Percentiles rank a stretch among this genome's conserved stretches.
phyloP scores from a whole-genome alignment of 2,113 vertebrate genomes.

The Grammomys surdaster region DNA sequence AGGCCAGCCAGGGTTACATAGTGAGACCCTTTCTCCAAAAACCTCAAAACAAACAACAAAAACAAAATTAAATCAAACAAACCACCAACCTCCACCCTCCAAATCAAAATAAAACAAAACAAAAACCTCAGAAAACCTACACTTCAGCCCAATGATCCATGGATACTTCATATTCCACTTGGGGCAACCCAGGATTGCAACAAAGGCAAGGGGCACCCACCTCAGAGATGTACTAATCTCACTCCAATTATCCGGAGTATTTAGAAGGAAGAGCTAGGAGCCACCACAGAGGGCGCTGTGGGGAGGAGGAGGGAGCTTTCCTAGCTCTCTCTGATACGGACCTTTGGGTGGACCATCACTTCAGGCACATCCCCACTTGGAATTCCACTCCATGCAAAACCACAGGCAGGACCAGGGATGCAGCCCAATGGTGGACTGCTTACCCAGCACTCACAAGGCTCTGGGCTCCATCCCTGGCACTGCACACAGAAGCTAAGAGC shows the following conservation, averaged over 20 bases:
- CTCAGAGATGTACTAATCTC: not conserved
- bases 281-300: not conserved
- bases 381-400: not conserved
- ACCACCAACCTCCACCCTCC: not conserved
- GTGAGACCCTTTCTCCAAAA: not conserved
- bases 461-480: not conserved
- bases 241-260: not conserved
- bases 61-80: not conserved
- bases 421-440: not conserved
- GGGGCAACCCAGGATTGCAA: not conserved
- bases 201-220: not conserved
- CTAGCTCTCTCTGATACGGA: not conserved
- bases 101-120: not conserved
- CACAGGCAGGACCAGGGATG: not conserved
- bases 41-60: not conserved
- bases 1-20: not conserved
- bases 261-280: not conserved
- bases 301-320: not conserved
- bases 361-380: not conserved
- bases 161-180: not conserved
- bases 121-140: not conserved
- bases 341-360: not conserved
- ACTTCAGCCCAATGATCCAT: not conserved
- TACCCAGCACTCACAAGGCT: not conserved
- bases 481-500: not conserved